Conservation (phyloP, 2,888 invertebrate species). For the Drosophila maculinotata region DNA sequence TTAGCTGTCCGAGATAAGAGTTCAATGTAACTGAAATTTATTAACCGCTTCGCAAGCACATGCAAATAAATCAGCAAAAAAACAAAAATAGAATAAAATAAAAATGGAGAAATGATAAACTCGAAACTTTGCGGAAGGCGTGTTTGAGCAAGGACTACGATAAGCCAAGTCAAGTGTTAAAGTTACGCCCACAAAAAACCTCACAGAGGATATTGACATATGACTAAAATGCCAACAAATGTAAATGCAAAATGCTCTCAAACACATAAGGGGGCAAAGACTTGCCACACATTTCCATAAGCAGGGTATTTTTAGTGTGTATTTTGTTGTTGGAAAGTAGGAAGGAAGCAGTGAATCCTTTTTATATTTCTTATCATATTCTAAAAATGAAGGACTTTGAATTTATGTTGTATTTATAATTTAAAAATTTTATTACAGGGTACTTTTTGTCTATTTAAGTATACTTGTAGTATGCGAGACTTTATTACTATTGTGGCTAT, state of each 20-base stretch:
- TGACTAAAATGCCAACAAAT: constrained; percentile 61
- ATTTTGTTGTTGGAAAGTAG: not conserved
- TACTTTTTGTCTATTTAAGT: not conserved
- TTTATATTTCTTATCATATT: not conserved
- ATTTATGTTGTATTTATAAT: too few relatives aligned
- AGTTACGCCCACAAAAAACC: constrained; percentile 52
- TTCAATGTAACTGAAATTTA: constrained; percentile 69
- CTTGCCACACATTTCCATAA: constrained; percentile 15
- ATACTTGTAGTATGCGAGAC: not conserved
- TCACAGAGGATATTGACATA: constrained; percentile 71
- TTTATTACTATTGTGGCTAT: too few relatives aligned
- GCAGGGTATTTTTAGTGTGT: constrained; percentile 1
- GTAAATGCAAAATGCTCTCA: constrained; percentile 35
- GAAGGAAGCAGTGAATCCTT: not conserved
- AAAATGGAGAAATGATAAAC: constrained; percentile 41
- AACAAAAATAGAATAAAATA: constrained; percentile 9
- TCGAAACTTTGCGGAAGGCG: constrained; percentile 46
- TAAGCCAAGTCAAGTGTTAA: constrained; percentile 60
- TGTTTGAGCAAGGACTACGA: constrained; percentile 41
- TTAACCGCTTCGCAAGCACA: constrained; percentile 63
- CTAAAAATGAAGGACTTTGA: too few relatives aligned
- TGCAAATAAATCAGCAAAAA: constrained; percentile 73
- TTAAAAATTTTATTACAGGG: not conserved
- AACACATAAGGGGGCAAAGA: not conserved
- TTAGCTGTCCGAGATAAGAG: constrained; percentile 52